These are phyloP conservation scores for Anagyrus pseudococci DNA, from an alignment of 2,888 invertebrate genomes.

Conservation along the genomic window DNA sequence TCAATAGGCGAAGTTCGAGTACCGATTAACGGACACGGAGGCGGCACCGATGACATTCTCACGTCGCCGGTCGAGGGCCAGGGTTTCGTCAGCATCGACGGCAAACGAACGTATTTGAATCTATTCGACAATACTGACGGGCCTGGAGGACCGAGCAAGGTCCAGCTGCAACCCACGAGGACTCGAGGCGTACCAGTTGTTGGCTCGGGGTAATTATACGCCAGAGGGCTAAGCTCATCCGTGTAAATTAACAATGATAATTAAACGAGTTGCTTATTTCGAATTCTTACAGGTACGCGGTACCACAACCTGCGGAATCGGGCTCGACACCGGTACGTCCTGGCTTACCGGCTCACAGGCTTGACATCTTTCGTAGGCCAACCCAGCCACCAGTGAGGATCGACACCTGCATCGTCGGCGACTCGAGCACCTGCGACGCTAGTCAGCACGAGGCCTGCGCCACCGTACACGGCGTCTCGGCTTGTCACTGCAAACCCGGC, in stretches of 20 bases:
- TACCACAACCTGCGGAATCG: conserved; percentile 68
- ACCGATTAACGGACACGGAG: conserved; percentile 48
- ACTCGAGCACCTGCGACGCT: conserved; percentile 87
- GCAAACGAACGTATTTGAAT: conserved; percentile 87
- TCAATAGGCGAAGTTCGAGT: conserved; percentile 53
- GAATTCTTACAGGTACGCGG: conserved; percentile 67
- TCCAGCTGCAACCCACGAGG: conserved; percentile 58
- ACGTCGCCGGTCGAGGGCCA: conserved; percentile 78
- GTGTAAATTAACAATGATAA: background rate
- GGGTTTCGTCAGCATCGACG: conserved; percentile 90
- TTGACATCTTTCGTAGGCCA: conserved; percentile 68
- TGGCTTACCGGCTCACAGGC: conserved; percentile 62
- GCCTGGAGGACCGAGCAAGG: conserved; percentile 47
- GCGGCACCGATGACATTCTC: conserved; percentile 74
- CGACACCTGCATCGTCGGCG: conserved; percentile 93
- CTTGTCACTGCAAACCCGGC: conserved; percentile 86
- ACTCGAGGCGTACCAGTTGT: conserved; percentile 60
- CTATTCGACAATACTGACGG: conserved; percentile 72
- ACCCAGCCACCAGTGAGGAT: conserved; percentile 79
- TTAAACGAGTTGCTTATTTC: background rate
- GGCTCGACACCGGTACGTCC: conserved; percentile 54
- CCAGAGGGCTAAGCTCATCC: background rate
- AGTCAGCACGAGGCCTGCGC: conserved; percentile 87
- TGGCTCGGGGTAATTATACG: conserved; percentile 68
- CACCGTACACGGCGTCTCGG: conserved; percentile 81